phyloP scores from a whole-genome alignment of 2,797 vertebrate species.

The Sciurus carolinensis region DNA sequence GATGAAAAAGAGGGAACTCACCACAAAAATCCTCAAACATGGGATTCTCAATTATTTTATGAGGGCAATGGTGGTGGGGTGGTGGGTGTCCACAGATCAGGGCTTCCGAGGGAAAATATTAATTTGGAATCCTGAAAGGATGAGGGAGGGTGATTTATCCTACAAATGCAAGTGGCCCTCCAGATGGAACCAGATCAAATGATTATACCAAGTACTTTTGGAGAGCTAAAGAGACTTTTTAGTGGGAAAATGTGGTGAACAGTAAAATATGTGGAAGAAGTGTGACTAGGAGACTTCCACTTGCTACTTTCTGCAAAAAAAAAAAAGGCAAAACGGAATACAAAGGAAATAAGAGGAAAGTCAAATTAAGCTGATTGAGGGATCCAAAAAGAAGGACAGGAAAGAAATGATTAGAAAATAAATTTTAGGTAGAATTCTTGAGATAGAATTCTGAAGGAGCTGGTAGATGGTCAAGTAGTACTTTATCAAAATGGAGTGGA shows the following conservation, averaged over 20 bases:
- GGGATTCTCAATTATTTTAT: no score
- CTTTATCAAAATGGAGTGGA: neutral
- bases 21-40: neutral
- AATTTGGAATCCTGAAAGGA: conserved; percentile 33
- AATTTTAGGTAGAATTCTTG: neutral
- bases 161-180: neutral
- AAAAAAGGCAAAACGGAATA: neutral
- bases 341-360: conserved; percentile 21
- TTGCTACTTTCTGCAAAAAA: conserved; percentile 1
- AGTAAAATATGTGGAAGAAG: neutral
- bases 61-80: neutral
- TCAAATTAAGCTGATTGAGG: neutral
- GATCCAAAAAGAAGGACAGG: neutral
- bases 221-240: neutral
- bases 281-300: neutral
- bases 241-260: neutral
- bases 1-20: neutral
- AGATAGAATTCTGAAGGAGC: conserved; percentile 6
- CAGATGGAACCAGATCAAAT: neutral
- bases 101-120: neutral
- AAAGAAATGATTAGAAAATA: neutral
- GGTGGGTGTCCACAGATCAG: neutral
- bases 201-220: neutral
- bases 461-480: neutral
- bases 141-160: neutral